Conservation (phyloP, 1,140 invertebrate species). For the Cylas formicarius region DNA sequence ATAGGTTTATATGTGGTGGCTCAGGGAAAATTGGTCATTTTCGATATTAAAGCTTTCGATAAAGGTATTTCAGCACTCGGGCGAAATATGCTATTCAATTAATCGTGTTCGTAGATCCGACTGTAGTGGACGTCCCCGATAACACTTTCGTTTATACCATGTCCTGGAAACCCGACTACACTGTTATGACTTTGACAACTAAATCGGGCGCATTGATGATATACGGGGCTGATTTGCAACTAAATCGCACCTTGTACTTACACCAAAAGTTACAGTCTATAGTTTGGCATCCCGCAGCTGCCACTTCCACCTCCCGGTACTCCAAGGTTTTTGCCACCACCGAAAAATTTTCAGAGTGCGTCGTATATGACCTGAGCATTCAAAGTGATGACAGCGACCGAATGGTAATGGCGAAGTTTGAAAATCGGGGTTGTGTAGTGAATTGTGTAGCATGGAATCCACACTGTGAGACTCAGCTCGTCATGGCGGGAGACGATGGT, state of each 20-base stretch:
- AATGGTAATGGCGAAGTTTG: constrained; percentile 46
- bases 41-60: constrained; percentile 41
- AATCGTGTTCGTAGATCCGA: constrained; percentile 23
- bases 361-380: constrained; percentile 39
- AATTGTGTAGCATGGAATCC: constrained; percentile 65
- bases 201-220: constrained; percentile 17
- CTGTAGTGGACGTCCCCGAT: constrained; percentile 31
- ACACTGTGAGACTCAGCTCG: constrained; percentile 56
- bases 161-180: constrained; percentile 56
- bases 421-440: constrained; percentile 53
- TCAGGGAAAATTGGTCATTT: constrained; percentile 46
- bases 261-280: constrained; percentile 54
- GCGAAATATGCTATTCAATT: too few species aligned
- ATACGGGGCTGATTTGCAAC: constrained; percentile 29
- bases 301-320: constrained; percentile 47
- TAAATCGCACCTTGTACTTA: constrained; percentile 38
- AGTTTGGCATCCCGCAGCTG: constrained; percentile 62
- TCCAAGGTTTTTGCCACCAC: constrained; percentile 56
- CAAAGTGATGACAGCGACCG: constrained; percentile 30
- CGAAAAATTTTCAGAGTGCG: constrained; percentile 49
- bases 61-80: constrained; percentile 46
- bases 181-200: constrained; percentile 47
- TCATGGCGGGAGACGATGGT: constrained; percentile 61
- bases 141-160: constrained; percentile 47
- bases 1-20: constrained; percentile 47